A percentile compares a stretch with the other conserved stretches of the same genome.
Conservation (phyloP, 1,140 invertebrate genomes). For the Pseudoatta argentina region DNA sequence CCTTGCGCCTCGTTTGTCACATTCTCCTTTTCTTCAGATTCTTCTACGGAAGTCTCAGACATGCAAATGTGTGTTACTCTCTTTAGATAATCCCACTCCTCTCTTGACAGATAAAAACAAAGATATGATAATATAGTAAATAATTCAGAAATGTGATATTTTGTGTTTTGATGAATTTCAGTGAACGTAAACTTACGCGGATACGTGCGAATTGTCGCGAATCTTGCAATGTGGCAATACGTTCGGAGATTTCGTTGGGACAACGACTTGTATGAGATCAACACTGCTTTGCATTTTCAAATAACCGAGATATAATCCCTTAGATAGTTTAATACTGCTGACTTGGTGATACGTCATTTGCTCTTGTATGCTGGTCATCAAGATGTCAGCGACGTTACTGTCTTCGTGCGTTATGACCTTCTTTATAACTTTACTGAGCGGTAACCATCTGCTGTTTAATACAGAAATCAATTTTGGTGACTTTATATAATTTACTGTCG, state of each 20-base stretch:
- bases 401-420: constrained; percentile 89
- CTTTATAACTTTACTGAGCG: constrained; percentile 91
- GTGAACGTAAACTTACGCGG: constrained; percentile 90
- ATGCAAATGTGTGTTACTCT: constrained; percentile 85
- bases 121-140: background rate
- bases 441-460: constrained; percentile 96
- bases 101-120: constrained; percentile 86
- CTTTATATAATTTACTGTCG: constrained; percentile 93
- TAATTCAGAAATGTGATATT: background rate
- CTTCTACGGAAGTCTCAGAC: constrained; percentile 74
- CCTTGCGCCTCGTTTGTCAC: constrained; percentile 85
- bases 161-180: too few relatives aligned
- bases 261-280: constrained; percentile 97
- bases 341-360: constrained; percentile 97
- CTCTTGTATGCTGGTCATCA: constrained; percentile 94
- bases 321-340: constrained; percentile 92
- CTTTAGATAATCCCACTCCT: constrained; percentile 95
- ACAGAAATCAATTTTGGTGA: constrained; percentile 94
- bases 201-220: constrained; percentile 97
- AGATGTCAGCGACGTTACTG: constrained; percentile 92
- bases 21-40: constrained; percentile 85
- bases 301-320: constrained; percentile 97
- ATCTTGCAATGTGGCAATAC: constrained; percentile 97
- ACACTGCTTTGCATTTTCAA: constrained; percentile 98
- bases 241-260: constrained; percentile 96